A percentile compares a stretch with the other conserved stretches of the same genome.
phyloP scores from a whole-genome alignment of 1,140 invertebrate genomes.

The Habropoda laboriosa region DNA sequence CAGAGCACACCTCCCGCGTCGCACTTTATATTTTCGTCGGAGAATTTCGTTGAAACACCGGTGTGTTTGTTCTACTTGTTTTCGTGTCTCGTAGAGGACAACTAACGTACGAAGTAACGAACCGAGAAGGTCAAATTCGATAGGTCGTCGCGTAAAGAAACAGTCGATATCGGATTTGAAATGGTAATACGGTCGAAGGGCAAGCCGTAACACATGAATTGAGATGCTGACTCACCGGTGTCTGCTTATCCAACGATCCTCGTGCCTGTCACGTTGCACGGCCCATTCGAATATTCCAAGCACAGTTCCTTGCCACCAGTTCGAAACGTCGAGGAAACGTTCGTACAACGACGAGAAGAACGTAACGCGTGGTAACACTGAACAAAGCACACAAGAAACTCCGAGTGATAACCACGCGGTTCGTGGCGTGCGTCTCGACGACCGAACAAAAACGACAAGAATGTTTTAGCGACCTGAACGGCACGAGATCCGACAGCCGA shows the following conservation, averaged over 20 bases:
- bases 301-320: not conserved
- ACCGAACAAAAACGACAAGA: not conserved
- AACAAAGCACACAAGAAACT: not conserved
- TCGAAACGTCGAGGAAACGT: not conserved
- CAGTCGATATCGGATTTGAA: not conserved
- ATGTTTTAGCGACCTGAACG: not conserved
- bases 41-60: too few relatives aligned
- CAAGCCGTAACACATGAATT: not conserved
- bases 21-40: not conserved
- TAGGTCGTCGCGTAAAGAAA: not conserved
- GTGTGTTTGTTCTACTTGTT: too few relatives aligned
- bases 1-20: not conserved
- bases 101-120: too few relatives aligned
- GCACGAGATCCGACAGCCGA: conserved; percentile 57
- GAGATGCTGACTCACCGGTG: conserved; percentile 37
- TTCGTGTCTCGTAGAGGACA: too few relatives aligned
- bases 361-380: not conserved
- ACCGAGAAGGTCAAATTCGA: not conserved
- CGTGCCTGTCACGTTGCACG: not conserved
- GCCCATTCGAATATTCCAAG: not conserved
- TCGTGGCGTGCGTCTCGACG: not conserved
- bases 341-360: not conserved
- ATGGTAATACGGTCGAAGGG: not conserved
- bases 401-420: conserved; percentile 9
- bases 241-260: not conserved